Conservation (phyloP, 1,140 invertebrate genomes). For the Aplysia californica region DNA sequence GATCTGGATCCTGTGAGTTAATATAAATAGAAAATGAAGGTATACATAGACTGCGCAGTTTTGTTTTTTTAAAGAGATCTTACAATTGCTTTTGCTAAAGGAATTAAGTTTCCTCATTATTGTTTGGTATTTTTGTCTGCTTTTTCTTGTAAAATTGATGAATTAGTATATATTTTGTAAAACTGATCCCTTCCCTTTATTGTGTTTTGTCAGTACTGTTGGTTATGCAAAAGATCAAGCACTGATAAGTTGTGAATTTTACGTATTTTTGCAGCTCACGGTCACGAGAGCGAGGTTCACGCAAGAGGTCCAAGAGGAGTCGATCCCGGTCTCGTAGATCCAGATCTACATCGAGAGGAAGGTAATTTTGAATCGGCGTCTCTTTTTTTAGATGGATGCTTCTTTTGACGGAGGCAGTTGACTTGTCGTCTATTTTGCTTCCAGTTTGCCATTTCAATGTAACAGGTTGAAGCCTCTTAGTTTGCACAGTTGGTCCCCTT, state of each 20-base stretch:
- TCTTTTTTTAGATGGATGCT: neutral
- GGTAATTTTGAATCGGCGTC: conserved; percentile 4
- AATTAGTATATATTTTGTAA: neutral
- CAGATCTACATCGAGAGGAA: conserved; percentile 17
- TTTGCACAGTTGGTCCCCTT: neutral
- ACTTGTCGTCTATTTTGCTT: no score
- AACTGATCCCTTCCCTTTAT: neutral
- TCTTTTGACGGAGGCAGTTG: no score
- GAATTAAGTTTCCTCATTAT: neutral
- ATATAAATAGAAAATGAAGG: neutral
- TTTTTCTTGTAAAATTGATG: neutral
- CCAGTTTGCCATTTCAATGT: neutral
- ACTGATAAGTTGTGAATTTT: conserved; percentile 2
- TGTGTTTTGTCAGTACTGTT: neutral
- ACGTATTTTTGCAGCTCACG: conserved; percentile 42
- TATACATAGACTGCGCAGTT: neutral
- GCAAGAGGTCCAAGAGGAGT: conserved; percentile 41
- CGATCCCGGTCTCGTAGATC: conserved; percentile 35
- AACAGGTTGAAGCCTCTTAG: neutral
- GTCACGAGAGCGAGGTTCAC: conserved; percentile 47
- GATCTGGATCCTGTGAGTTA: no score
- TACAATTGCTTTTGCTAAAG: neutral
- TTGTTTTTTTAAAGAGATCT: neutral
- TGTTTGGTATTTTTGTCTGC: neutral
- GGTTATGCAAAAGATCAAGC: neutral